phyloP scores from a whole-genome alignment of 2,888 invertebrate genomes.

The Harmothoe impar region DNA sequence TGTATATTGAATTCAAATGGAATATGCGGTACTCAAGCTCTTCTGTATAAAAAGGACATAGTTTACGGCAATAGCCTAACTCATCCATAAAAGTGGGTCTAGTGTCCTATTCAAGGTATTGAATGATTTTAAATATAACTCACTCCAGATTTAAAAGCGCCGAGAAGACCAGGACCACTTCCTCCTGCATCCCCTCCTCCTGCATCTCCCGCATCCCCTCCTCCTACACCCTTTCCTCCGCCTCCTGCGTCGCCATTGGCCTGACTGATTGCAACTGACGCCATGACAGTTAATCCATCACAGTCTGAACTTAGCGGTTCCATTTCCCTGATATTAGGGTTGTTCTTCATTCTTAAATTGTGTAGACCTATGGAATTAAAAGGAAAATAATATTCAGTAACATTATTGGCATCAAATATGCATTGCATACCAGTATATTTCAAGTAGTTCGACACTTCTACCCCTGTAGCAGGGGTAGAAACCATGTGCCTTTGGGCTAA shows the following conservation, averaged over 20 bases:
- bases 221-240: neutral
- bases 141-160: constrained; percentile 33
- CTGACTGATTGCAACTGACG: constrained; percentile 35
- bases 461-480: too few relatives aligned
- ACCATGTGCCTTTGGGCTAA: too few relatives aligned
- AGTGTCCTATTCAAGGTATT: too few relatives aligned
- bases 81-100: too few relatives aligned
- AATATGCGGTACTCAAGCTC: too few relatives aligned
- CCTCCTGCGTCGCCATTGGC: neutral
- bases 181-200: neutral
- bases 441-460: too few relatives aligned
- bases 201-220: neutral
- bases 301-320: neutral
- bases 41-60: too few relatives aligned
- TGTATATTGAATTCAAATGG: too few relatives aligned
- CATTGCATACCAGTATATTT: too few relatives aligned
- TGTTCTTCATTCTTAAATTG: neutral
- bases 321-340: neutral
- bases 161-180: neutral
- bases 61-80: too few relatives aligned
- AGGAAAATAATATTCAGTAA: too few relatives aligned
- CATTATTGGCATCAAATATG: too few relatives aligned
- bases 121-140: neutral
- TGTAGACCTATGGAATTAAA: neutral
- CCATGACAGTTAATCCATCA: neutral